Evolutionary conservation across 1,140 invertebrate genomes (phyloP), one percentile per base, ranked within the genome.

Genomic region (Drosophila orena): DNA sequence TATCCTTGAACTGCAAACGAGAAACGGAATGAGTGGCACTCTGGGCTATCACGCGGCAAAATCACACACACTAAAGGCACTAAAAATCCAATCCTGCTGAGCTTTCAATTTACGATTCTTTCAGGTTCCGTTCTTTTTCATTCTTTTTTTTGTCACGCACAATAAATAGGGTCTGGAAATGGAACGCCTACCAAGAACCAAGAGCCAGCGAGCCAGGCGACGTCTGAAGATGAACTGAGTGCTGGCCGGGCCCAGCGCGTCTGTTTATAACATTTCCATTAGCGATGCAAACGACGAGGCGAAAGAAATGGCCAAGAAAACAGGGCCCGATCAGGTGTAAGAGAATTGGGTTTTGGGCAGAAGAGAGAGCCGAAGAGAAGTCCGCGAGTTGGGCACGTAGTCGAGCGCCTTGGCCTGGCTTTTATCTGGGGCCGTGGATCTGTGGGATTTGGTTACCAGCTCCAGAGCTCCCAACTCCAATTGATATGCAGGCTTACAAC

Each of bases 241-340:
- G 60, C 69, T 81, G 81, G 73, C 62, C 70, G 73, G 50, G 77
- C 54, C 62, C 65, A 81, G 43, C 76, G 70, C 55, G 57, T 66
- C 64, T 76, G 78, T 91, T 91, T 91, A 91, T 91, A 91, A 91
- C 89, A 85, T 91, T 91, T 91, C 71, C 84, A 89, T 91, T 91
- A 89, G 85, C 77, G 54, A 83, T 70, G 49, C 77, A 68, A 84
- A 81, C 61, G 57, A 42, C 72, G 55, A 30, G 12, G 54, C 54
- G 42, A 65, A 59, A 85, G 81, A 78, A 72, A 86, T 72, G 58
- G 47, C 60, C 71, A 79, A 70, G 78, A 74, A 79, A 77, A 69
- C 74, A 76, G 64, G 74, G 56, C 78, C 66, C 57, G 62, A 53
- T 49, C 43, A 58, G 73, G 42, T 43, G 38, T 52, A 54, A 61